Conservation (phyloP, 2,113 vertebrate species). For the Sterrhoptilus dennistouni region DNA sequence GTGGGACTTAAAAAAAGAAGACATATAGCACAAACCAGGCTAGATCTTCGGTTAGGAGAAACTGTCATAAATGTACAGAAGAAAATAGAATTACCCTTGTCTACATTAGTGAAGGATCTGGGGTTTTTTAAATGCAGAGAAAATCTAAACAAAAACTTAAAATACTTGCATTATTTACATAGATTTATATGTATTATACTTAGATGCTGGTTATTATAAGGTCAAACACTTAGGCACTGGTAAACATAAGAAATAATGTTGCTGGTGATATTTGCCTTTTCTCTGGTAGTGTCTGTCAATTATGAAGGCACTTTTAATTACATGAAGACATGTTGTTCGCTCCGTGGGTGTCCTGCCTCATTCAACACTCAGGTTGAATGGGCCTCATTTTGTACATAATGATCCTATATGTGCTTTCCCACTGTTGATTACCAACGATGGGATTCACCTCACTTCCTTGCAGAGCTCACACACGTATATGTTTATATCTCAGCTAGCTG, state of each 20-base stretch:
- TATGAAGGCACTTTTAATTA: slow-evolving; percentile 49
- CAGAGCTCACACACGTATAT: background rate
- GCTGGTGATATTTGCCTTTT: background rate
- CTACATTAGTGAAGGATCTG: background rate
- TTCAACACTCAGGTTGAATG: slow-evolving; percentile 36
- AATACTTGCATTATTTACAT: background rate
- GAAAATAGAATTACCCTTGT: background rate
- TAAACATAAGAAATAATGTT: background rate
- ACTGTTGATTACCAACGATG: background rate
- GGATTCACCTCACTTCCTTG: background rate
- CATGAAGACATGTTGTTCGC: slow-evolving; percentile 47
- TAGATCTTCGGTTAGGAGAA: background rate
- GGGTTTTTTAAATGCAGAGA: background rate
- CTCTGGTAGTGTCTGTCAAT: background rate
- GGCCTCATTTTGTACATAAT: slow-evolving; percentile 29
- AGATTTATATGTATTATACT: no score
- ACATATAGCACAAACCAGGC: background rate
- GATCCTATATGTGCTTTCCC: background rate
- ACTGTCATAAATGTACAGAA: background rate
- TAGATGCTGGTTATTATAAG: background rate
- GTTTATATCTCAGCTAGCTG: background rate
- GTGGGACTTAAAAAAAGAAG: background rate
- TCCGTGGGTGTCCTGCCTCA: slow-evolving; percentile 16
- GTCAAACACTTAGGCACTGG: background rate
- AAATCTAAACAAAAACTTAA: background rate